Percentiles rank a stretch among this genome's conserved stretches.
Conservation (phyloP, 1,140 invertebrate species). For the Adoxophyes honmai region DNA sequence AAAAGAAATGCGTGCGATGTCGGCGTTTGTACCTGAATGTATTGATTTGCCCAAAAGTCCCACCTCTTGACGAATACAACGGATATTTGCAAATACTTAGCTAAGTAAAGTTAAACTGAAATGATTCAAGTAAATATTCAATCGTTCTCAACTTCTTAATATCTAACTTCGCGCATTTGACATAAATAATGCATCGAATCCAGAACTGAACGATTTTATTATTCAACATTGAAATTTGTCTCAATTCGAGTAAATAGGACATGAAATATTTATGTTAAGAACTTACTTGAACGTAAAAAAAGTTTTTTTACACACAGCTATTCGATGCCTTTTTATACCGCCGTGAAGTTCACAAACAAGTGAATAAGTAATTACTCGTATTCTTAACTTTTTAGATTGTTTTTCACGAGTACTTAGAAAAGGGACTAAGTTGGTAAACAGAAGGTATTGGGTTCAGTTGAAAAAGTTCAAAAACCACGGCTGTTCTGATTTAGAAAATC, state of each 20-base stretch:
- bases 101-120: not conserved
- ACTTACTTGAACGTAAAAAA: not conserved
- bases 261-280: constrained; percentile 1
- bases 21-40: too few relatives aligned
- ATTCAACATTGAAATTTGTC: not conserved
- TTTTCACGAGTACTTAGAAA: too few relatives aligned
- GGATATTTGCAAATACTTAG: too few relatives aligned
- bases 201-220: not conserved
- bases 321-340: not conserved
- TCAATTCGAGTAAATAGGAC: not conserved
- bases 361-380: not conserved
- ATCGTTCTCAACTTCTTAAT: not conserved
- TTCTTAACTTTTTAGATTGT: not conserved
- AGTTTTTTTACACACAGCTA: not conserved
- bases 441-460: too few relatives aligned
- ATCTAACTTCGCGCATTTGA: not conserved
- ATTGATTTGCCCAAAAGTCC: too few relatives aligned
- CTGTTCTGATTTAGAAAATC: too few relatives aligned
- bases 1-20: too few relatives aligned
- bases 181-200: constrained; percentile 2
- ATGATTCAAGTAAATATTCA: not conserved
- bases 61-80: too few relatives aligned
- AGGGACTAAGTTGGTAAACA: too few relatives aligned
- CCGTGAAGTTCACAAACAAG: not conserved
- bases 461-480: too few relatives aligned